Conservation (phyloP, 2,113 vertebrate genomes). For the Psilopsiagon aurifrons region DNA sequence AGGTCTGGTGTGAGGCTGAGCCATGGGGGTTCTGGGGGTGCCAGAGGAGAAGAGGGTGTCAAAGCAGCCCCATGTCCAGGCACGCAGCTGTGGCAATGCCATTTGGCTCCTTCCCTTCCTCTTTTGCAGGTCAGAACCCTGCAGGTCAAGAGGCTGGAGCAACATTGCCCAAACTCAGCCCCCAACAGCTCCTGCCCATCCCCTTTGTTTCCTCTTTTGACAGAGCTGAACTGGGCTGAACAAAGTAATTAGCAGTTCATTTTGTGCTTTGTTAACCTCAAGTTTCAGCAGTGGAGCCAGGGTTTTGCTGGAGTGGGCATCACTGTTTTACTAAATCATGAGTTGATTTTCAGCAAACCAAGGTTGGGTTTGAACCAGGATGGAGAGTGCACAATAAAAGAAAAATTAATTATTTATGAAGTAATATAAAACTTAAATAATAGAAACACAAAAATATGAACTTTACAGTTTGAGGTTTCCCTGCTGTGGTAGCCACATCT, state of each 20-base stretch:
- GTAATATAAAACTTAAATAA: background rate
- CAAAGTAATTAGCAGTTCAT: background rate
- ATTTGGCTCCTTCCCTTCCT: background rate
- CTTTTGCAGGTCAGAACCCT: background rate
- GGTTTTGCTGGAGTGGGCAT: background rate
- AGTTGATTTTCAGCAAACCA: background rate
- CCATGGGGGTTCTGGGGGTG: background rate
- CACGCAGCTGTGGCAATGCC: background rate
- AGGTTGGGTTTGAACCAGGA: background rate
- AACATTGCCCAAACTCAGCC: background rate
- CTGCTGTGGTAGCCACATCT: background rate
- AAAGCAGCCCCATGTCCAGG: background rate
- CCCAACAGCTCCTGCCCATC: background rate
- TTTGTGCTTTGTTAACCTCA: background rate
- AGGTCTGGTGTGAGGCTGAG: background rate
- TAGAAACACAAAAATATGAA: background rate
- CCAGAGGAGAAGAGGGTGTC: background rate
- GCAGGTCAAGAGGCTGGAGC: background rate
- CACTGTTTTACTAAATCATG: background rate
- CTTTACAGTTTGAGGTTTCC: background rate
- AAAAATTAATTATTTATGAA: background rate
- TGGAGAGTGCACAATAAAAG: background rate
- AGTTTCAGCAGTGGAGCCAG: rapidly evolving
- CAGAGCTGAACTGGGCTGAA: background rate
- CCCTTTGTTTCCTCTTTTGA: background rate